Evolutionary conservation across 2,888 invertebrate genomes (phyloP), one percentile per base, ranked within the genome.

Genomic region (Brenthis ino): DNA sequence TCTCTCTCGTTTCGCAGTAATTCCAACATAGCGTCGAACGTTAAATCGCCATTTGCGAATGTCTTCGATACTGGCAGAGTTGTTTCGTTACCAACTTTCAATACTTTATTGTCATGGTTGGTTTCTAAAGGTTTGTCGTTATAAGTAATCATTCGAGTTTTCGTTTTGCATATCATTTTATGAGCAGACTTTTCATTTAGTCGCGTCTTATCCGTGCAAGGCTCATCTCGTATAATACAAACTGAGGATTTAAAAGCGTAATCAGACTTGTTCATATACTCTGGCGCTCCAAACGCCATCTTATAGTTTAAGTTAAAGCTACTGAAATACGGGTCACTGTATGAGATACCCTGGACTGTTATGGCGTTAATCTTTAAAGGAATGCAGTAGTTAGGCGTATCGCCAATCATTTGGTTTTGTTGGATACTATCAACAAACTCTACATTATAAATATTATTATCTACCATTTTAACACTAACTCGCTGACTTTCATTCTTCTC

Each of bases 311-410:
- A 91, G 90, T 93, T 93, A 93, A 93, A 93, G 93, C 93, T 93
- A 93, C 88, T 91, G 91, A 93, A 93, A 91, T 92, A 93, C 86
- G 93, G 93, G 93, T 92, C 93, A 93, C 93, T 93, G 93, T 93
- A 93, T 90, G 93, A 93, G 93, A 93, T 93, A 93, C 93, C 93
- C 93, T 93, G 93, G 93, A 93, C 93, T 93, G 92, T 93, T 93
- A 93, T 93, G 93, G 93, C 93, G 93, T 93, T 92, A 91, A 91
- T 93, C 86, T 84, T 90, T 93, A 92, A 93, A 93, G 93, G 93
- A 93, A 93, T 93, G 93, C 92, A 89, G 91, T 91, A 89, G 87
- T 91, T 89, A 88, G 93, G 93, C 93, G 88, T 91, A 80, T 88
- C 89, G 93, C 93, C 93, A 88, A 93, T 92, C 92, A 92, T 93